Evolutionary conservation across 2,113 vertebrate species (phyloP).

Genomic region (Cryptoleucopteryx plumbea): DNA sequence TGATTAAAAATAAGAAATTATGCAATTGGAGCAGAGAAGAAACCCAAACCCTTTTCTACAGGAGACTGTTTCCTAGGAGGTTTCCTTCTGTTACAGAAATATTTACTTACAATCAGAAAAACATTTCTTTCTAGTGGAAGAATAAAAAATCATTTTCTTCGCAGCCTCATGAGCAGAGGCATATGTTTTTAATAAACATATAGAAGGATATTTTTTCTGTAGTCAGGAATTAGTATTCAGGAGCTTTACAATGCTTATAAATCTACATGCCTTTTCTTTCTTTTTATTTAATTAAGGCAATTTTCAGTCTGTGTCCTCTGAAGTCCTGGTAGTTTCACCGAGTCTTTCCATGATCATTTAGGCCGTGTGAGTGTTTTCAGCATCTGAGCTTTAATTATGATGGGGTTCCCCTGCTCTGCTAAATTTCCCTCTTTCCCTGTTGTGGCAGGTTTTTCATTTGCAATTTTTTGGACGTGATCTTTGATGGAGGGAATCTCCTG

Average conservation of each 20-base stretch:
- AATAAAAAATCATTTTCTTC: neutral
- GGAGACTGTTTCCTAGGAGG: neutral
- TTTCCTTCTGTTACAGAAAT: neutral
- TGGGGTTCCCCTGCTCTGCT: neutral
- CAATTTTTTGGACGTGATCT: neutral
- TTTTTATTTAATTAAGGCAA: neutral
- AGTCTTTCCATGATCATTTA: rapidly evolving
- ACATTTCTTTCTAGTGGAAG: neutral
- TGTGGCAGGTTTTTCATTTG: neutral
- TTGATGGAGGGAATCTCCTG: neutral
- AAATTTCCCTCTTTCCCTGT: neutral
- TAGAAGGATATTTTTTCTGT: neutral
- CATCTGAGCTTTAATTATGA: neutral
- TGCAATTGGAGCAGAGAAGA: neutral
- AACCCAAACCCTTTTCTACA: neutral
- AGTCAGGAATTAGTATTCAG: neutral
- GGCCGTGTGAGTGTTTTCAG: neutral
- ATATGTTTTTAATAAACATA: neutral
- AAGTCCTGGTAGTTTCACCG: neutral
- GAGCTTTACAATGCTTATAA: neutral
- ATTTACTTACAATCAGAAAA: neutral
- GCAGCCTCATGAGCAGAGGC: neutral
- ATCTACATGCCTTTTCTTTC: neutral
- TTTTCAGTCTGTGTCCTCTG: neutral
- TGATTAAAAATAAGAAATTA: neutral